phyloP scores from a whole-genome alignment of 1,140 invertebrate species.

The Heliconius melpomene region DNA sequence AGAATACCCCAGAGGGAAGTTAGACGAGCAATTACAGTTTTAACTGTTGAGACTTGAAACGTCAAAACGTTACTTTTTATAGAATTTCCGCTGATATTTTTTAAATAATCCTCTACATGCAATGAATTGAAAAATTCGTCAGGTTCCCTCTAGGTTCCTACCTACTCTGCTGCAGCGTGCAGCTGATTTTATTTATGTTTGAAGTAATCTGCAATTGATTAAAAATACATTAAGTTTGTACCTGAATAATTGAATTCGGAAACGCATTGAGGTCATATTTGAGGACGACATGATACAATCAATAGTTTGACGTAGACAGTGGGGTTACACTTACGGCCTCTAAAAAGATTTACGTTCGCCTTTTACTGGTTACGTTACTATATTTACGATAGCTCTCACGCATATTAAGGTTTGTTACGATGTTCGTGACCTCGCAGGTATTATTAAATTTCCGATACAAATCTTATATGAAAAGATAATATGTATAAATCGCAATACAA shows the following conservation, averaged over 20 bases:
- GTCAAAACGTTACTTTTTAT: constrained; percentile 73
- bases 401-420: constrained; percentile 52
- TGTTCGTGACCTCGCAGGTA: constrained; percentile 46
- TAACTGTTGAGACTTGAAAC: constrained; percentile 70
- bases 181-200: no score
- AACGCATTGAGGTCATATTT: constrained; percentile 62
- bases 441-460: neutral
- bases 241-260: no score
- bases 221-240: no score
- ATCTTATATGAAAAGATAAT: neutral
- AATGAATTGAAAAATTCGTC: no score
- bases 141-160: no score
- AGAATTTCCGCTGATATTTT: constrained; percentile 46
- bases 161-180: no score
- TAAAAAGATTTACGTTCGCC: constrained; percentile 61
- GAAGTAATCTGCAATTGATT: no score
- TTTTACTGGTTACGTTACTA: constrained; percentile 62
- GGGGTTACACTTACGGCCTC: constrained; percentile 60
- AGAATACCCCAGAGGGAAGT: constrained; percentile 75
- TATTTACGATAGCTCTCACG: constrained; percentile 67
- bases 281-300: constrained; percentile 61
- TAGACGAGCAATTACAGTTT: constrained; percentile 78
- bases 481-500: neutral
- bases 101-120: neutral
- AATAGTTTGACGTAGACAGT: constrained; percentile 68